Evolutionary conservation across 2,888 invertebrate genomes (phyloP).

Genomic region (Thalpophila matura): DNA sequence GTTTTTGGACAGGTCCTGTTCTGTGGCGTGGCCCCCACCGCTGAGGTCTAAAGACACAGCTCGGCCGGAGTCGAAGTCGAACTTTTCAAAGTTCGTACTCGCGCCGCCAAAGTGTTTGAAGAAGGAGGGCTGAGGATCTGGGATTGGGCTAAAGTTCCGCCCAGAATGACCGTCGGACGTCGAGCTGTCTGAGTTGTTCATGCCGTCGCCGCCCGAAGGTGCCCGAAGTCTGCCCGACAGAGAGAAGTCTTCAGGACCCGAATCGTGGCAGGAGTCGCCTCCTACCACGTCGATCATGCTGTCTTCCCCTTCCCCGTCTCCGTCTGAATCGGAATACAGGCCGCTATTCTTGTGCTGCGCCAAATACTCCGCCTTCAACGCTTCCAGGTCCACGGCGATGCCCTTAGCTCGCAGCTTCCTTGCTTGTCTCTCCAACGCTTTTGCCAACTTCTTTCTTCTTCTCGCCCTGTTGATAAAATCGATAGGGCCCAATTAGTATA

Average conservation of each 20-base stretch:
- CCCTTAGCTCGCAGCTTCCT: slow-evolving; percentile 97
- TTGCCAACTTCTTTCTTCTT: slow-evolving; percentile 97
- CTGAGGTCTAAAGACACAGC: slow-evolving; percentile 88
- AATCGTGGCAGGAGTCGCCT: slow-evolving; percentile 93
- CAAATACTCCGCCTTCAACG: slow-evolving; percentile 96
- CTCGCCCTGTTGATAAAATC: slow-evolving; percentile 92
- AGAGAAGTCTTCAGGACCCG: slow-evolving; percentile 92
- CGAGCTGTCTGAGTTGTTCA: slow-evolving; percentile 91
- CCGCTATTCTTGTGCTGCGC: slow-evolving; percentile 93
- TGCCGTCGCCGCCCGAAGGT: slow-evolving; percentile 90
- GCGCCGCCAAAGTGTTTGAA: slow-evolving; percentile 85
- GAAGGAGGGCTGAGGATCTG: slow-evolving; percentile 86
- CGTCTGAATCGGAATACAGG: slow-evolving; percentile 91
- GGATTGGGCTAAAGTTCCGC: slow-evolving; percentile 86
- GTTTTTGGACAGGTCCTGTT: slow-evolving; percentile 88
- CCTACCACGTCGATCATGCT: slow-evolving; percentile 97
- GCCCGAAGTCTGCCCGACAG: slow-evolving; percentile 91
- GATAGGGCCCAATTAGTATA: slow-evolving; percentile 89
- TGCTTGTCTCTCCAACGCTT: slow-evolving; percentile 97
- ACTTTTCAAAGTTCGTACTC: slow-evolving; percentile 85
- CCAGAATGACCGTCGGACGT: slow-evolving; percentile 86
- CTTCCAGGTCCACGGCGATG: slow-evolving; percentile 96
- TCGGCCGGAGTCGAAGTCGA: slow-evolving; percentile 88
- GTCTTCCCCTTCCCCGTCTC: slow-evolving; percentile 92
- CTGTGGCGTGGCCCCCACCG: slow-evolving; percentile 81